Base-by-base conservation (phyloP, 2,113 vertebrate genomes). In the Megalops atlanticus region DNA sequence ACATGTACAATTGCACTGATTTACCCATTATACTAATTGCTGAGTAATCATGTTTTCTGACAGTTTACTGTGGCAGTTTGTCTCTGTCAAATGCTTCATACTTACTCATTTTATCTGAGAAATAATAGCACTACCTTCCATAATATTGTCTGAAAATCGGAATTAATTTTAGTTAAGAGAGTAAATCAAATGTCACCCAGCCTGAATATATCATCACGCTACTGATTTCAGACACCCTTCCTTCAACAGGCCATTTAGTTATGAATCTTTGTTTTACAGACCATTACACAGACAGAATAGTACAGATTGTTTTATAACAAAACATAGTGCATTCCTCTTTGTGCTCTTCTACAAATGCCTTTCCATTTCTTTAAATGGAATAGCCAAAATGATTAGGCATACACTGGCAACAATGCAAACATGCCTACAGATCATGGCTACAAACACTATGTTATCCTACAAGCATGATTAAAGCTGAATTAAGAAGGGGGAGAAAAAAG, bases 401-500 rank as follows among this genome's bases (percentile, higher is more conserved):
- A 27, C n/a, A 64, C n/a, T n/a, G 31, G n/a, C n/a, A 10, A 31
- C 58, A 10, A 64, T 11, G n/a, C 21, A 64, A 64, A 31, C 24
- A 64, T 64, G 58, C 5, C 18, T 31, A 64, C 21, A 64, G 21
- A 64, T 64, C 11, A 45, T 14, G 14, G 58, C 31, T 64, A 64
- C 24, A 64, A 10, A 10, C 5, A 64, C 24, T 11, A 64, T 4
- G 54, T 8, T 15, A 31, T 64, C 69, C 6, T 38, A 4, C 18
- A 12, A 71, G 36, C 68, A 35, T 38, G 35, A 43, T 27, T 74
- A 27, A 74, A 74, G 5, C 39, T 3, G 39, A 74, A n/a, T 31
- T n/a, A n/a, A n/a, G n/a, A n/a, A n/a, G n/a, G n/a, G n/a, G 81
- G 80, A 81, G 70, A 45, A 58, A 49, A 58, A 2, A 74, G 12